phyloP scores from a whole-genome alignment of 2,113 vertebrate species.

The Callocephalon fimbriatum region DNA sequence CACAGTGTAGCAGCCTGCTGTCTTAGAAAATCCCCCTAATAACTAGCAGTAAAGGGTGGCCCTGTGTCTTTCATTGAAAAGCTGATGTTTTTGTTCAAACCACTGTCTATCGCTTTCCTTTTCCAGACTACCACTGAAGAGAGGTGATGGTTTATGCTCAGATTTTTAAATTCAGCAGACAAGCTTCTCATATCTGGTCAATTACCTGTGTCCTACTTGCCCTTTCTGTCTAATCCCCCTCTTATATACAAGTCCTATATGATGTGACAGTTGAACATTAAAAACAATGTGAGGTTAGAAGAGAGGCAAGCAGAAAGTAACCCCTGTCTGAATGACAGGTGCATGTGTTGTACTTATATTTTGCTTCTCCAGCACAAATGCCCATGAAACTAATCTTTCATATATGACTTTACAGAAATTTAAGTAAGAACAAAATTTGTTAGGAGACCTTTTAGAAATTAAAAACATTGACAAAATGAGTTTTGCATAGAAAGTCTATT shows the following conservation, averaged over 20 bases:
- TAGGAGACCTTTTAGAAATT: neutral
- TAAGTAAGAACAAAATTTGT: neutral
- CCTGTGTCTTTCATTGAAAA: neutral
- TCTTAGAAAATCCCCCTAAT: neutral
- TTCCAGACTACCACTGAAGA: neutral
- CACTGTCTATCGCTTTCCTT: neutral
- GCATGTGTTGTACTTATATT: neutral
- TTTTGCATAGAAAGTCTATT: neutral
- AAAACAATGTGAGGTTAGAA: constrained; percentile 62
- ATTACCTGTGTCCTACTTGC: constrained; percentile 62
- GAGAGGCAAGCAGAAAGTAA: constrained; percentile 51
- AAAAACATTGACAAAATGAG: neutral
- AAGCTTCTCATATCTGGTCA: constrained; percentile 37
- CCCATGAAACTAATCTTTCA: neutral
- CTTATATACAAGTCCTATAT: constrained; percentile 39
- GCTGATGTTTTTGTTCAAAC: neutral
- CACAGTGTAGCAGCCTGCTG: neutral
- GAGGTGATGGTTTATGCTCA: neutral
- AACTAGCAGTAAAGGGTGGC: neutral
- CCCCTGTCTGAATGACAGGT: constrained; percentile 64
- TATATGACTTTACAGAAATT: neutral
- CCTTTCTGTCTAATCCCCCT: constrained; percentile 55
- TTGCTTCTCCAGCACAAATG: constrained; percentile 24
- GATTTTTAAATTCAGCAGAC: constrained; percentile 54
- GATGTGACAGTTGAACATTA: constrained; percentile 62